Percentiles rank a stretch among this genome's conserved stretches.
These are phyloP conservation scores for Coptodon rendalli DNA, from an alignment of 2,113 vertebrate genomes.

Conservation along the genomic window DNA sequence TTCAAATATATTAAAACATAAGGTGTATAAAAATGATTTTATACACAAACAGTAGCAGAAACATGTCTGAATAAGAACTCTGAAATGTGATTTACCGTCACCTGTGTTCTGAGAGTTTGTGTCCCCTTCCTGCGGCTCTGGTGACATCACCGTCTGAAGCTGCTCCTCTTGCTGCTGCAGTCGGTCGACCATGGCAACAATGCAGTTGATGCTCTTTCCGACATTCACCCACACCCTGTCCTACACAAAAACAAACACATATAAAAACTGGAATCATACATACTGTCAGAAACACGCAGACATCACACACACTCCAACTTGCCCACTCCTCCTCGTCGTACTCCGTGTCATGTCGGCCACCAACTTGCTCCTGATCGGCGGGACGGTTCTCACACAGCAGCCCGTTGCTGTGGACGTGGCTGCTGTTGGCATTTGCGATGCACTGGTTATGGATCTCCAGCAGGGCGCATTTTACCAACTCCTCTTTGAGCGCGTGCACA, in stretches of 20 bases:
- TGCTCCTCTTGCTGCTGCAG: constrained; percentile 68
- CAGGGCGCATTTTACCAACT: constrained; percentile 82
- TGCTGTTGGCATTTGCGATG: constrained; percentile 51
- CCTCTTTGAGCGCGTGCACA: constrained; percentile 85
- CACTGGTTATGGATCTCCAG: constrained; percentile 74
- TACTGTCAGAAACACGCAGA: rapidly evolving
- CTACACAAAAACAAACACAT: constrained; percentile 24
- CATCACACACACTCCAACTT: constrained; percentile 44
- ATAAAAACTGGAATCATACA: background rate
- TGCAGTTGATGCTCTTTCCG: constrained; percentile 82
- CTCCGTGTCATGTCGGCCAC: constrained; percentile 68
- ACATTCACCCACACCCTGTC: constrained; percentile 80
- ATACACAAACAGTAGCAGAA: background rate
- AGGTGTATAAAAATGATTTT: background rate
- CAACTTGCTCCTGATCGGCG: constrained; percentile 64
- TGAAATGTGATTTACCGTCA: background rate
- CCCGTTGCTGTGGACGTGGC: constrained; percentile 61
- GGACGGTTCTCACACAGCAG: background rate
- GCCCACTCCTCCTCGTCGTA: constrained; percentile 88
- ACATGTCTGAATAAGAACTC: background rate
- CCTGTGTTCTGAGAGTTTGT: constrained; percentile 33
- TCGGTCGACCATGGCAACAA: constrained; percentile 81
- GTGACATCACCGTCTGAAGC: background rate
- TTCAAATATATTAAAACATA: background rate
- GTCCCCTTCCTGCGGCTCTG: constrained; percentile 41